These are phyloP conservation scores for Vesta saturnalis DNA, from an alignment of 2,888 invertebrate genomes.

Conservation along the genomic window DNA sequence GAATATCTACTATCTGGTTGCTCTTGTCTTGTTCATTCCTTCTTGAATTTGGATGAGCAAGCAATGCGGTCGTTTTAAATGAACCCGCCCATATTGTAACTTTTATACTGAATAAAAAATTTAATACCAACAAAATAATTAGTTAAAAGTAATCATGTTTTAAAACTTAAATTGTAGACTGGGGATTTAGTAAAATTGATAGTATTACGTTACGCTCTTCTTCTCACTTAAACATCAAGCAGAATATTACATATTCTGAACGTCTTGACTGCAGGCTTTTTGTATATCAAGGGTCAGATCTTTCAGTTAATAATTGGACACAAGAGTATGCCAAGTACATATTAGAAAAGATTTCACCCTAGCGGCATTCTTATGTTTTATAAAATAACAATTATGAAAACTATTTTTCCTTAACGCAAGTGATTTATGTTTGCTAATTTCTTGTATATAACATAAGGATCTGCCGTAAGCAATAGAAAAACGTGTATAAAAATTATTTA, in stretches of 20 bases:
- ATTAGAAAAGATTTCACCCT: slow-evolving; percentile 50
- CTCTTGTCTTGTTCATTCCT: slow-evolving; percentile 32
- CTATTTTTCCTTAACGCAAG: not conserved
- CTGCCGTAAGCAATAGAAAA: slow-evolving; percentile 21
- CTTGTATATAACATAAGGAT: slow-evolving; percentile 10
- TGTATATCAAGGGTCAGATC: slow-evolving; percentile 37
- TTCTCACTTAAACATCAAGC: no score
- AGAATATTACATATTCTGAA: slow-evolving; percentile 21
- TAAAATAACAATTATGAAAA: slow-evolving; percentile 2
- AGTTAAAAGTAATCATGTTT: no score
- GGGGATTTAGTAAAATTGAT: no score
- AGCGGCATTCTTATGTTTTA: slow-evolving; percentile 38
- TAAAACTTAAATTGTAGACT: no score
- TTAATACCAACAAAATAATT: no score
- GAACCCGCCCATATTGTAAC: not conserved
- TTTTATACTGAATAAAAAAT: not conserved
- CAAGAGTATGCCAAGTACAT: slow-evolving; percentile 48
- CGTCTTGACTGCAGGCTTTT: slow-evolving; percentile 29
- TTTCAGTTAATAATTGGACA: slow-evolving; percentile 49
- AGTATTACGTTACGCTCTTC: no score
- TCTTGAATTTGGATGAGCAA: slow-evolving; percentile 30
- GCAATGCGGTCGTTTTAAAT: slow-evolving; percentile 3
- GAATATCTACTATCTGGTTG: slow-evolving; percentile 46
- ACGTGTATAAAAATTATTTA: slow-evolving; percentile 45
- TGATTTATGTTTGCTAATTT: slow-evolving; percentile 9